Evolutionary conservation across 1,140 invertebrate genomes (phyloP), one percentile per base, ranked within the genome.

Genomic region (Papilio aristodemus): DNA sequence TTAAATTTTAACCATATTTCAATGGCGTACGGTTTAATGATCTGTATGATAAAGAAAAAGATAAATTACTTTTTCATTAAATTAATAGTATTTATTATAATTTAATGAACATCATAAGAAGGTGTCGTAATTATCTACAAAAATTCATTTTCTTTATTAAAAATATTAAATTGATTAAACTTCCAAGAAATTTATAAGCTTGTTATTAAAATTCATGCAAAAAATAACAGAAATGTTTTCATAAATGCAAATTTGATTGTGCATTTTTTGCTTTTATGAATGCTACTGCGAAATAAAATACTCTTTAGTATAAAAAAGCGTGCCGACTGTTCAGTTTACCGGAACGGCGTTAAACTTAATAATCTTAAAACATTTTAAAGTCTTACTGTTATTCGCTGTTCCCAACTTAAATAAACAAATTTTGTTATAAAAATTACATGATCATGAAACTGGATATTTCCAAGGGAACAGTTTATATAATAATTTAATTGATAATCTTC

Each of bases 181-280:
- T 43, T 46, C 39, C 38, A 43, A 27, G 39, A 25, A 64, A 64
- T 64, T 62, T 38, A 62, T 64, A 46, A 64, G 62, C 62, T 64
- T 64, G 39, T 27, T 64, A 64, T 64, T 41, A 64, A 64, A 64
- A 43, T 43, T 64, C 62, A 39, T 43, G 39, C 62, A 64, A 64
- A 64, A 64, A 46, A 64, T 43, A 54, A 64, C 62, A 43, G 62
- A 64, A 64, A 43, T 64, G 39, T 64, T 64, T 64, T 64, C 62
- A 64, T 46, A 64, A 64, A 64, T 64, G 62, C 62, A 43, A 64
- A 64, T 64, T 64, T 64, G 62, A 64, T 64, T 64, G 62, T 64
- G 39, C 62, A 46, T 13, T 64, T 64, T 64, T 64, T 43, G 19
- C 41, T 43, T 64, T 64, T 64, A 64, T 46, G 39, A 64, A 39